These are phyloP conservation scores for Rhagium mordax DNA, from an alignment of 2,888 invertebrate genomes.

Conservation along the genomic window DNA sequence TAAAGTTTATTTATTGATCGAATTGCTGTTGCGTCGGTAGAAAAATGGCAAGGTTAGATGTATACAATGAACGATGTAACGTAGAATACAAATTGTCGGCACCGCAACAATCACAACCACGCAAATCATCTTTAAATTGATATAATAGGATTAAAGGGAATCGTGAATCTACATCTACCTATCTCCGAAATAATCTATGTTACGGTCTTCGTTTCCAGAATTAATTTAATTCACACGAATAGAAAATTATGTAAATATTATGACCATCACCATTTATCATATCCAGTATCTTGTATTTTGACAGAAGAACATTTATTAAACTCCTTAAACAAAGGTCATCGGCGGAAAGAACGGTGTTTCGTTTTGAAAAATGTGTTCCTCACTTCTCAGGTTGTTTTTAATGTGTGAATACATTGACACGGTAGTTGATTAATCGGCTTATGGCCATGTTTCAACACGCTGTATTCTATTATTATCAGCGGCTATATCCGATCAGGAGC, in stretches of 20 bases:
- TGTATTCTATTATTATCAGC: conserved; percentile 48
- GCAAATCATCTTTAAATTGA: not conserved
- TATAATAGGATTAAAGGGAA: conserved; percentile 4
- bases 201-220: conserved; percentile 1
- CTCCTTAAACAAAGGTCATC: conserved; percentile 40
- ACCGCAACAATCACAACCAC: not conserved
- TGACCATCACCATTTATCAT: conserved; percentile 39
- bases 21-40: too few species aligned
- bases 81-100: not conserved
- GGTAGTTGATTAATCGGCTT: conserved; percentile 43
- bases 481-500: conserved; percentile 37
- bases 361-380: conserved; percentile 41
- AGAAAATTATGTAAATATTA: conserved; percentile 43
- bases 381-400: conserved; percentile 38
- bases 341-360: conserved; percentile 24
- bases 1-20: too few species aligned
- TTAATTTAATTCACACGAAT: conserved; percentile 16
- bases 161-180: not conserved
- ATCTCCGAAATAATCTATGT: not conserved
- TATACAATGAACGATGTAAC: too few species aligned
- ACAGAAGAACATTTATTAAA: conserved; percentile 42
- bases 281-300: conserved; percentile 31
- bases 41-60: too few species aligned
- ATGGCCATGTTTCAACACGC: conserved; percentile 38
- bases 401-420: conserved; percentile 48